Base-by-base conservation (phyloP, 2,113 vertebrate species). In the Falcunculus frontatus region DNA sequence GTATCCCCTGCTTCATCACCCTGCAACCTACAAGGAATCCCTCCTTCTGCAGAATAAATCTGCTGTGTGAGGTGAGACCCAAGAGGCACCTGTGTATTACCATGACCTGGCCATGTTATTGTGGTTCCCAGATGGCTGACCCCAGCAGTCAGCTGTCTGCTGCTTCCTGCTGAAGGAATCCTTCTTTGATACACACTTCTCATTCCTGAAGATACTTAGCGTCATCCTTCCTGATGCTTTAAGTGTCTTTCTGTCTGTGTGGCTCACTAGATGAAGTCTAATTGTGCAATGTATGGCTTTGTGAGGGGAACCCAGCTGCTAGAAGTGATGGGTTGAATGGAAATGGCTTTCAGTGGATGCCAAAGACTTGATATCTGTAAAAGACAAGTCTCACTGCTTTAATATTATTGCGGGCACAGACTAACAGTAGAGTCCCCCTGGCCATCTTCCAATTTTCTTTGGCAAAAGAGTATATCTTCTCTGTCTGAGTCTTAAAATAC, bases 61-160 rank as follows among this genome's bases (percentile, higher is more conserved):
- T 99, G 65, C 42, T 98, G 64, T 99, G 99, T 97, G 98, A 99
- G 99, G 99, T 99, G 70, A 96, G 98, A 69, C n/a, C 18, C 16
- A 26, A 32, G 68, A 92, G 35, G 42, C 46, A 44, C 20, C 56
- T 41, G 25, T 46, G 14, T 76, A 19, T 89, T 74, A 39, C 49
- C 26, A 39, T 70, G 39, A 8, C 42, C 25, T 73, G 26, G 29
- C 15, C 20, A 26, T 30, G 32, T 87, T 33, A 18, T n/a, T 64
- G 53, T 37, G 10, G 41, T 74, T 86, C 27, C 49, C 65, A 87
- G 25, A n/a, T 27, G 32, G 23, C 44, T 92, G 64, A 29, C 6
- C 21, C 29, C n/a, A 73, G 14, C 23, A 69, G 35, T 27, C 46
- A 39, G 12, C 41, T 70, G 27, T 50, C 60, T 84, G 37, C 47